A percentile compares a stretch with the other conserved stretches of the same genome.
Conservation (phyloP, 2,888 invertebrate species). For the Aphidius colemani region DNA sequence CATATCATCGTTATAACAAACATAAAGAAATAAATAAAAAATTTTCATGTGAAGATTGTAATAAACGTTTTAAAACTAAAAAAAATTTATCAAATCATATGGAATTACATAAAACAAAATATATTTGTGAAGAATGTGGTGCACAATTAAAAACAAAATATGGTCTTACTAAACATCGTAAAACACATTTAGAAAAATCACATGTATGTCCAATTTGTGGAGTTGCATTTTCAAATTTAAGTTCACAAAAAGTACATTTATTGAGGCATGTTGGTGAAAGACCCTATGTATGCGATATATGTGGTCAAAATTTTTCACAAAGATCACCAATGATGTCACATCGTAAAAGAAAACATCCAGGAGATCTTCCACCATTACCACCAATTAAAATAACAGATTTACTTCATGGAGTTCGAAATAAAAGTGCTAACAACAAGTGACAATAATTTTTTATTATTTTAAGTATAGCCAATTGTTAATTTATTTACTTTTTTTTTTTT, state of each 20-base stretch:
- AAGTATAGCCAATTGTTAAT: not conserved
- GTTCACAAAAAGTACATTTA: constrained; percentile 51
- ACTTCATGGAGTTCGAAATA: constrained; percentile 51
- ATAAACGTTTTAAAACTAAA: constrained; percentile 51
- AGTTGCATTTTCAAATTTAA: constrained; percentile 50
- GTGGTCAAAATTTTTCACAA: constrained; percentile 53
- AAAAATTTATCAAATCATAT: constrained; percentile 49
- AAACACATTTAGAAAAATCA: constrained; percentile 52
- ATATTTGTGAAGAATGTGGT: constrained; percentile 54
- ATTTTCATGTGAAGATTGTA: constrained; percentile 48
- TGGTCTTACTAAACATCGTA: constrained; percentile 50
- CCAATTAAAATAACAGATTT: constrained; percentile 54
- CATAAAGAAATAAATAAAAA: constrained; percentile 51
- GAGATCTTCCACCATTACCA: constrained; percentile 49
- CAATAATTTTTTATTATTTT: too few relatives aligned
- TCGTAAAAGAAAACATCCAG: constrained; percentile 50
- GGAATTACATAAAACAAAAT: constrained; percentile 51
- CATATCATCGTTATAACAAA: constrained; percentile 54
- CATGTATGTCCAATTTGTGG: constrained; percentile 52
- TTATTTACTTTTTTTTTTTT: not conserved
- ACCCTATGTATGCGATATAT: constrained; percentile 54
- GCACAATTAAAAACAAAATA: constrained; percentile 54
- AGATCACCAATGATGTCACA: constrained; percentile 55
- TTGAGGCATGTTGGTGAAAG: constrained; percentile 50
- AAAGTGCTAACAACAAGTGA: constrained; percentile 44